Conservation (phyloP, 2,797 vertebrate species). For the Sarcoramphus papa region DNA sequence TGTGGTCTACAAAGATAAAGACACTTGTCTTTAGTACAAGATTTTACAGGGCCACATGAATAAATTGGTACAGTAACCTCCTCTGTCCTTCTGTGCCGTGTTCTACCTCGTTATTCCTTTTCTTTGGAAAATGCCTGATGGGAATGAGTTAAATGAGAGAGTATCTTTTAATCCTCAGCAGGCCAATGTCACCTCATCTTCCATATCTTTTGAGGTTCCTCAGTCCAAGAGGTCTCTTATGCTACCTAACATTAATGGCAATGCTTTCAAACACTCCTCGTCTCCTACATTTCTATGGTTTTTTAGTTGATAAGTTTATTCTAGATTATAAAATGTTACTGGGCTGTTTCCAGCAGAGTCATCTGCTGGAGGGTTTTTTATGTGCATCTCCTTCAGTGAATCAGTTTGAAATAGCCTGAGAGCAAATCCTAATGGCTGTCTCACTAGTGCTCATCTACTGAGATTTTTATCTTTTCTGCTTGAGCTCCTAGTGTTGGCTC, state of each 20-base stretch:
- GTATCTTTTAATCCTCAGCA: neutral
- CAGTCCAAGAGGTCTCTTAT: neutral
- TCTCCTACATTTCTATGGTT: neutral
- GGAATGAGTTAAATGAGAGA: neutral
- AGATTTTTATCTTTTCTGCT: neutral
- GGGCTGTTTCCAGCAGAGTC: neutral
- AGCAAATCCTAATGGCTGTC: neutral
- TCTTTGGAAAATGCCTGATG: neutral
- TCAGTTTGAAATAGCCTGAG: neutral
- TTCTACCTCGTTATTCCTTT: neutral
- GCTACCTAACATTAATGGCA: neutral
- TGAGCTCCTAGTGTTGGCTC: neutral
- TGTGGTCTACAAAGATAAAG: neutral
- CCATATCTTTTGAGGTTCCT: neutral
- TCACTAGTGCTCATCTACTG: neutral
- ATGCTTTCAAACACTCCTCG: neutral
- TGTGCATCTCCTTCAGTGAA: neutral
- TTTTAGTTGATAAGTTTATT: neutral
- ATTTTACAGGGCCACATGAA: neutral
- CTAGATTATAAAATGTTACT: neutral
- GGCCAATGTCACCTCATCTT: neutral
- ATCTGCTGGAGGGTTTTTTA: neutral
- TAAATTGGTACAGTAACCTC: neutral
- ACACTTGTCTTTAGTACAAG: neutral
- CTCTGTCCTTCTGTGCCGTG: neutral